Base-by-base conservation (phyloP, 1,140 invertebrate genomes). In the Bombus superbus region DNA sequence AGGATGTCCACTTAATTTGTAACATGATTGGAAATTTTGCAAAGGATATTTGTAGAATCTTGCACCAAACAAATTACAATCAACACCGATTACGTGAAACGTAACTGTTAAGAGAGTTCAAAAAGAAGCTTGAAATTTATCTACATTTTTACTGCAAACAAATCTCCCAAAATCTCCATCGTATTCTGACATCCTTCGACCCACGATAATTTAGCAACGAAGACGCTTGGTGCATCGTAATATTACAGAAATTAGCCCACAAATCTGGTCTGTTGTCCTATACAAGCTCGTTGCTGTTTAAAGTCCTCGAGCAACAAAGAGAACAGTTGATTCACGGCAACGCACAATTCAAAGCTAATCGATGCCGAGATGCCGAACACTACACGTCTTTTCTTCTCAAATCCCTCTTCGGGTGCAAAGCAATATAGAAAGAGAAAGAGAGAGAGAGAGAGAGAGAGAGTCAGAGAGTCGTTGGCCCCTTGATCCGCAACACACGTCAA, bases 401-500 rank as follows among this genome's bases (percentile, higher is more conserved):
- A 72, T 72, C 68, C 57, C 68, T 59, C 32, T 44, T 8, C 1
- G 4, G 32, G 71, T 64, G 44, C 73, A 76, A 18, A 10, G 66
- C 53, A 28, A 69, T 59, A 9, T 57, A 47, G 1, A 3, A 10
- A 35, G 18, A 68, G 25, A 47, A 47, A 66, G 11, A 35, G 57
- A n/a, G 25, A 47, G 59, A 57, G 32, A 47, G 74, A 25, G 25
- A 40, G 40, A 64, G 25, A 8, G n/a, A 53, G 40, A 59, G 57
- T 57, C 5, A 28, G 8, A 2, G 47, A 25, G 53, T 25, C 38
- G 15, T 9, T 32, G 71, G 22, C 38, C 44, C 68, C 47, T 79
- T 38, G 38, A 62, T 10, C 66, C 53, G 38, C 44, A 68, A 78
- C 75, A 71, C 75, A 68, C 76, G 83, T 72, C 68, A 72, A 84